Evolutionary conservation across 2,888 invertebrate species (phyloP).

Genomic region (Ischnus inquisitorius): DNA sequence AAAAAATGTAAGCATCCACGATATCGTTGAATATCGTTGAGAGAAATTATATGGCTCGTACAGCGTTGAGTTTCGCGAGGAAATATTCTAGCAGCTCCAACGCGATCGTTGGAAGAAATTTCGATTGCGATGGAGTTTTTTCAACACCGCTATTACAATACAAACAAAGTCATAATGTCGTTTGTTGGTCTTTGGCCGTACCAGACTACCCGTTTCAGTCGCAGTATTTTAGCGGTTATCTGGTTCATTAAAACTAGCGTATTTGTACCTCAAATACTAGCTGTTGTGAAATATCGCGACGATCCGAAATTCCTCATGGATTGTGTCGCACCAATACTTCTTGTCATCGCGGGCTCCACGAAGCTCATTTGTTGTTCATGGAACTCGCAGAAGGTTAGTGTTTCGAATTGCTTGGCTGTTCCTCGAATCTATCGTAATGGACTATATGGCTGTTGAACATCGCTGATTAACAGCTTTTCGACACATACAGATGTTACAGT

Average conservation of each 20-base stretch:
- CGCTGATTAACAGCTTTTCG: background rate
- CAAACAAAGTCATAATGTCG: constrained; percentile 41
- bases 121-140: constrained; percentile 26
- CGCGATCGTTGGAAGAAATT: constrained; percentile 7
- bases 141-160: constrained; percentile 54
- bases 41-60: background rate
- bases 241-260: background rate
- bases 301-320: constrained; percentile 34
- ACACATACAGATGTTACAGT: constrained; percentile 9
- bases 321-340: background rate
- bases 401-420: background rate
- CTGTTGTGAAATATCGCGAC: constrained; percentile 10
- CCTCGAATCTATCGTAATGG: background rate
- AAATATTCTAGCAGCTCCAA: background rate
- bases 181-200: constrained; percentile 49
- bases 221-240: background rate
- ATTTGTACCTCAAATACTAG: constrained; percentile 32
- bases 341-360: background rate
- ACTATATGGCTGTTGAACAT: background rate
- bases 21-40: constrained; percentile 1
- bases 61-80: background rate
- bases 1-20: background rate
- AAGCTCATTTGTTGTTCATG: constrained; percentile 21
- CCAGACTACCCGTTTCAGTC: constrained; percentile 21
- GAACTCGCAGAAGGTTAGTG: constrained; percentile 27